A percentile compares a stretch with the other conserved stretches of the same genome.
These are phyloP conservation scores for Byasa hedistus DNA, from an alignment of 2,888 invertebrate genomes.

Conservation along the genomic window DNA sequence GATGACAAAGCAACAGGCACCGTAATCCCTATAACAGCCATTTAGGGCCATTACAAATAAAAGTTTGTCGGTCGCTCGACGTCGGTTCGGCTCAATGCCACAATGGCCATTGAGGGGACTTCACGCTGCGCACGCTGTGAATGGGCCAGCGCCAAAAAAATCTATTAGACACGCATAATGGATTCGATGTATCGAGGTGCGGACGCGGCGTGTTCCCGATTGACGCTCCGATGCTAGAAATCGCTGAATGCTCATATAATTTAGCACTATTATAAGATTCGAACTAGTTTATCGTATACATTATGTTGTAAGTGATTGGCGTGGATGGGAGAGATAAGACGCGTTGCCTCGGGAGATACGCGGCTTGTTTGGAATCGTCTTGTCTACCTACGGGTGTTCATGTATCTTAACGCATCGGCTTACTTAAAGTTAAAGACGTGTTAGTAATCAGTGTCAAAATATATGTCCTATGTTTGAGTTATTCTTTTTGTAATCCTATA, in stretches of 20 bases:
- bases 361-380: slow-evolving; percentile 10
- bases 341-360: slow-evolving; percentile 16
- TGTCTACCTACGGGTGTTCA: slow-evolving; percentile 4
- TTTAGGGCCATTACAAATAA: slow-evolving; percentile 77
- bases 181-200: slow-evolving; percentile 55
- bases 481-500: background rate
- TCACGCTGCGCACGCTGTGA: slow-evolving; percentile 72
- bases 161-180: slow-evolving; percentile 77
- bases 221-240: slow-evolving; percentile 39
- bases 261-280: slow-evolving; percentile 33
- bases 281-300: slow-evolving; percentile 16
- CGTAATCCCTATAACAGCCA: slow-evolving; percentile 77
- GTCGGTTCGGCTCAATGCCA: slow-evolving; percentile 56
- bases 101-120: slow-evolving; percentile 74
- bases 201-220: slow-evolving; percentile 58
- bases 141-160: slow-evolving; percentile 73
- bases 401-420: background rate
- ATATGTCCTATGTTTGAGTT: background rate
- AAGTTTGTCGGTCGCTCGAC: slow-evolving; percentile 62
- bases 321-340: background rate
- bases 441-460: slow-evolving; percentile 6
- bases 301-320: slow-evolving; percentile 18
- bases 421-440: background rate
- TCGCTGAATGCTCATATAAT: slow-evolving; percentile 30
- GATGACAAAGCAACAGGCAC: slow-evolving; percentile 67